Base-by-base conservation (phyloP, 2,113 vertebrate species). In the Mesembrinibis cayennensis region DNA sequence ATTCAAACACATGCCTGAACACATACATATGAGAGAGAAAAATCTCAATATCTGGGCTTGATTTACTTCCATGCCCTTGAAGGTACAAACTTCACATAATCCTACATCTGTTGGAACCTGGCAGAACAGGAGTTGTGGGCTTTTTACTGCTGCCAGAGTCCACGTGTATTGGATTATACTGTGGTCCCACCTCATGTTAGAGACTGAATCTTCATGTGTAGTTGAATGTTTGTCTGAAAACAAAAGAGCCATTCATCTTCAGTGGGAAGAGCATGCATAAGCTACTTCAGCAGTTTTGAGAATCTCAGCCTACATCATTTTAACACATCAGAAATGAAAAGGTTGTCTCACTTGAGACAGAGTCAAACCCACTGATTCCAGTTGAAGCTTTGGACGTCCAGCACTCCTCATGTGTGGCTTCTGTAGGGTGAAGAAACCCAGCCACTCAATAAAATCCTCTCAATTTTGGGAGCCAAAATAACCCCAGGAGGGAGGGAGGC, bases 41-140 rank as follows among this genome's bases (percentile, higher is more conserved):
- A 77, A 84, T 81, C 25, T 77, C 58, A 71, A 0, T 91, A 87
- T 87, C 47, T 91, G 52, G 32, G 49, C 27, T 88, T 90, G 69
- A 93, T 97, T 95, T 94, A 76, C 59, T 91, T 81, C 42, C 38
- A 49, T 20, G 20, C 40, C 34, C 80, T 88, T 83, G 69, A 95
- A 93, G 71, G 74, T 92, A 85, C 44, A 79, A 88, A 63, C n/a
- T 90, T 78, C 56, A 61, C 11, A 38, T 65, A 44, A 83, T 45
- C 70, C 26, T 71, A 21, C 79, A 82, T 90, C 72, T 83, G 74
- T 23, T 86, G 88, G 34, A 90, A 92, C 81, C 45, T 80, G 73
- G 74, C 19, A 88, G 62, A 56, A 92, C 55, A 80, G 47, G 44
- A 85, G 12, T 21, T 87, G n/a, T 45, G 23, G 59, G 52, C 30